These are phyloP conservation scores for Heliconius ismenius DNA, from an alignment of 2,888 invertebrate genomes.

Conservation along the genomic window DNA sequence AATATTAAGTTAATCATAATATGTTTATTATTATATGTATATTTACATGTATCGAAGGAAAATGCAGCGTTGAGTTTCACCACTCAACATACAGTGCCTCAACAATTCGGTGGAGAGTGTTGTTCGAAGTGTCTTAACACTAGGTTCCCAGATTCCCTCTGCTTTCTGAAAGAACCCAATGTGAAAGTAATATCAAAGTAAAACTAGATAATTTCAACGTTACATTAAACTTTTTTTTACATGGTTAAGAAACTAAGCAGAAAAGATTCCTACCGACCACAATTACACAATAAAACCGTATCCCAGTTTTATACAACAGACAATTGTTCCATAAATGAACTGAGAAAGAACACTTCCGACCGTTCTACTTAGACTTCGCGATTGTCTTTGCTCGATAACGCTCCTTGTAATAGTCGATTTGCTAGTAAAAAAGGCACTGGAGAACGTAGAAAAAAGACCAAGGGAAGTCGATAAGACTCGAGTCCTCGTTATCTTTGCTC, in stretches of 20 bases:
- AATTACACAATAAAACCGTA: slow-evolving; percentile 37
- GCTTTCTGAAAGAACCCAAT: neutral
- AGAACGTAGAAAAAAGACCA: slow-evolving; percentile 69
- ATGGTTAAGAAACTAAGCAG: slow-evolving; percentile 7
- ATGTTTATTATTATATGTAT: too few relatives aligned
- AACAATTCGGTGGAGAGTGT: too few relatives aligned
- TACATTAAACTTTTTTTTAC: neutral
- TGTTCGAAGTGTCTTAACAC: too few relatives aligned
- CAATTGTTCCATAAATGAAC: slow-evolving; percentile 36
- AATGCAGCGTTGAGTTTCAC: too few relatives aligned
- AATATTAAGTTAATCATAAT: too few relatives aligned
- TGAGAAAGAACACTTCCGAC: slow-evolving; percentile 45
- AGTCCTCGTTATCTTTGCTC: slow-evolving; percentile 79
- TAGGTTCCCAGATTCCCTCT: too few relatives aligned
- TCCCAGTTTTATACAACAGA: slow-evolving; percentile 37
- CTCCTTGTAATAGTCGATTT: slow-evolving; percentile 71
- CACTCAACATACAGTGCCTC: too few relatives aligned
- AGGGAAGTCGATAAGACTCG: slow-evolving; percentile 77
- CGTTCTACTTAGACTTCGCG: slow-evolving; percentile 45
- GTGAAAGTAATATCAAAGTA: neutral
- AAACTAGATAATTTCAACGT: neutral
- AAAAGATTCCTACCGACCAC: slow-evolving; percentile 20
- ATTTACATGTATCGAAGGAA: too few relatives aligned
- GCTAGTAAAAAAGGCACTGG: slow-evolving; percentile 72
- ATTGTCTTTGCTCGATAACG: slow-evolving; percentile 69